phyloP scores from a whole-genome alignment of 30 jellyfish, hydroid and myxozoan species.

The Aurelia coerulea region DNA sequence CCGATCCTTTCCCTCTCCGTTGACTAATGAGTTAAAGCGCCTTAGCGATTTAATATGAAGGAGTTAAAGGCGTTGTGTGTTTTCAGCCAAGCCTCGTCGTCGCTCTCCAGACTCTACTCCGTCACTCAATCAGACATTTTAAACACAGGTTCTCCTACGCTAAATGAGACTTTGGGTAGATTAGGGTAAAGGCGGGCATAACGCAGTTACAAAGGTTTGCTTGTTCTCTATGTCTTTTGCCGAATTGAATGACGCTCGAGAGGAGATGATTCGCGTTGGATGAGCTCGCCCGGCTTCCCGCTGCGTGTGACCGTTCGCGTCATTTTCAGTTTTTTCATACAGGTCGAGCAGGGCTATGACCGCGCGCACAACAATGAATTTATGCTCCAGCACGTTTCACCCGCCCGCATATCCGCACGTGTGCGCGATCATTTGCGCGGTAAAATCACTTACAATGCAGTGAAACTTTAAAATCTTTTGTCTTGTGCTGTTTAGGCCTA shows the following conservation, averaged over 20 bases:
- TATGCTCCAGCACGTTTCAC: slow-evolving; percentile 16
- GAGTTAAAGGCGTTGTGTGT: too few species aligned
- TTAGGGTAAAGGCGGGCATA: slow-evolving; percentile 63
- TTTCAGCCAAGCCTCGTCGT: too few species aligned
- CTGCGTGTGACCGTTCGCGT: slow-evolving; percentile 72
- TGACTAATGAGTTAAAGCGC: too few species aligned
- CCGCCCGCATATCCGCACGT: slow-evolving; percentile 51
- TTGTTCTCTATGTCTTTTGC: slow-evolving; percentile 54
- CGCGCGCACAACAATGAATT: slow-evolving; percentile 28
- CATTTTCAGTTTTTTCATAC: slow-evolving; percentile 53
- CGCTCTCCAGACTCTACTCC: too few species aligned
- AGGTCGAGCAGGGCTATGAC: slow-evolving; percentile 61
- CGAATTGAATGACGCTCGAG: slow-evolving; percentile 63
- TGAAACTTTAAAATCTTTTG: too few species aligned
- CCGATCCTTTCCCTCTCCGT: too few species aligned
- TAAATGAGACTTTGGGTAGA: slow-evolving; percentile 49
- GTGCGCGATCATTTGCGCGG: slow-evolving; percentile 8
- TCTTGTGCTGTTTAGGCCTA: too few species aligned
- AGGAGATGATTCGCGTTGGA: slow-evolving; percentile 49
- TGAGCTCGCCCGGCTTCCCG: slow-evolving; percentile 54
- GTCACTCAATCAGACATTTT: slow-evolving; percentile 12
- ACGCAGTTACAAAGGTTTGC: slow-evolving; percentile 33
- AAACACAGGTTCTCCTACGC: slow-evolving; percentile 49
- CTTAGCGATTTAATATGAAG: too few species aligned
- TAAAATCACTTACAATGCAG: too few species aligned